Base-by-base conservation (phyloP, 2,888 invertebrate genomes). In the Sminthurinus aureus region DNA sequence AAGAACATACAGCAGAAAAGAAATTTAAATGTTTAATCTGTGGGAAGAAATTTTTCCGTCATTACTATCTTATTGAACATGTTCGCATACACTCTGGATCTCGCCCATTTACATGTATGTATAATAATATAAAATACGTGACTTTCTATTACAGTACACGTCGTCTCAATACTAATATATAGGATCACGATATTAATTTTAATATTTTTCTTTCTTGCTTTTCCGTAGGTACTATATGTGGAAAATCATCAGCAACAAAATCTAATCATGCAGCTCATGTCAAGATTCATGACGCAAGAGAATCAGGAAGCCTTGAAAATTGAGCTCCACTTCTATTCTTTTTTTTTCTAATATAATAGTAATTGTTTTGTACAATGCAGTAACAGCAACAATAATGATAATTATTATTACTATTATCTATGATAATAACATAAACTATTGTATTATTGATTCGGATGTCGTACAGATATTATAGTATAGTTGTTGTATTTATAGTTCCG, bases 221-320 rank as follows among this genome's bases (percentile, higher is more conserved):
- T 66, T 66, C 20, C 66, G n/a, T n/a, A n/a, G n/a, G n/a, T n/a
- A n/a, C 52, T 9, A 95, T 96, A 84, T 96, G 96, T 90, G 96
- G 96, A 58, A 96, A 96, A 91, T 94, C 95, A 12, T 96, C 96
- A 77, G 94, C 95, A 88, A 96, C 96, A 82, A 96, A 96, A 91
- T 96, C 96, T 74, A 96, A 96, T 91, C 96, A 96, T 89, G 96
- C 96, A 89, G 96, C 96, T 90, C 96, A 96, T 90, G 93, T 96
- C 84, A 94, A 95, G 91, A 96, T 96, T 89, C 96, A 96, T 90
- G 96, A 96, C 91, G 96, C 96, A 80, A 92, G 96, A 81, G 96
- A 96, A 90, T 95, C 96, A 66, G 94, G 96, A 87, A 96, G 95
- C 87, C 95, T 96, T 12, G 96, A 96, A 90, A 94, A 94, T 90